Base-by-base conservation (phyloP, 2,888 invertebrate species). In the Standfussiana lucernea region DNA sequence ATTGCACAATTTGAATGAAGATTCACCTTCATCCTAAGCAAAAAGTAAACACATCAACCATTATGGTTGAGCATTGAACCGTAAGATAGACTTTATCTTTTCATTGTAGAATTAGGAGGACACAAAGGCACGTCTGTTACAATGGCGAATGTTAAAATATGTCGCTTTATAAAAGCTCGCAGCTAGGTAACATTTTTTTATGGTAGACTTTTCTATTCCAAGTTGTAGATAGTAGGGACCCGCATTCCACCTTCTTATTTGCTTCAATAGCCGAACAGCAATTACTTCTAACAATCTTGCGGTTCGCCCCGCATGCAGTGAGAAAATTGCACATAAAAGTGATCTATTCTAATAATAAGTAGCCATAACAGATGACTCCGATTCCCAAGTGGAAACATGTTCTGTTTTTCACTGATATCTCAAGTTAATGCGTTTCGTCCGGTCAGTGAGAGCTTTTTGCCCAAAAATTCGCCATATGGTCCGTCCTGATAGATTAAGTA, bases 281-380 rank as follows among this genome's bases (percentile, higher is more conserved):
- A 96, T 96, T 95, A 96, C 91, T 93, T 94, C 94, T 95, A 96
- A 95, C 93, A 94, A 95, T 93, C 92, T 93, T 95, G 95, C 89
- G 96, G 95, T 94, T 93, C 89, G 90, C 93, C 95, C 95, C 95
- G 95, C 95, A 95, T 95, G 91, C 90, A 93, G 92, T 91, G 91
- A 86, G 92, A 93, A 95, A 94, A 95, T 95, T 94, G 93, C 93
- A 91, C 93, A 93, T 95, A 95, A 96, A 94, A 94, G 93, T 93
- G 89, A 91, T 91, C 90, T 93, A 91, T 94, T 95, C 93, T 94
- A 94, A 95, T 94, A 95, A 93, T 91, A 92, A 91, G 89, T 88
- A 90, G 89, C 91, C 90, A 87, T 91, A 90, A 90, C 86, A 89
- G 89, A 88, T 91, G 89, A 86, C 87, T 89, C 86, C 87, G 89